A percentile compares a stretch with the other conserved stretches of the same genome.
These are phyloP conservation scores for Anguilla marmorata DNA, from an alignment of 2,797 vertebrate species.

Conservation along the genomic window DNA sequence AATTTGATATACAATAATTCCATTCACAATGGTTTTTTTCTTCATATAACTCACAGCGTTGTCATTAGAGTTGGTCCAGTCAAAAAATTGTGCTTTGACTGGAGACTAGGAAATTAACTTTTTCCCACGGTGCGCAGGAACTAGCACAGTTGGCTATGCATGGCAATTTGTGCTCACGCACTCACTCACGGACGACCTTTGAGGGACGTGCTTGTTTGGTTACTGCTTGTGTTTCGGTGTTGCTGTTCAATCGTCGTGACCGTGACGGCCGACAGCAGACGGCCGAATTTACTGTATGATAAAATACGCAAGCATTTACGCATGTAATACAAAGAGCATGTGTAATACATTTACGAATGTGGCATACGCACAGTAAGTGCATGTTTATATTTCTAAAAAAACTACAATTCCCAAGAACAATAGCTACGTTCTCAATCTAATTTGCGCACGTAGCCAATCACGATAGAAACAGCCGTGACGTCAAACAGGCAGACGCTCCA, in stretches of 20 bases:
- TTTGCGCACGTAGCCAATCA: neutral
- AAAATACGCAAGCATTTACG: neutral
- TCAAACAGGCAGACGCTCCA: neutral
- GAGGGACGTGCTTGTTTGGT: too few relatives aligned
- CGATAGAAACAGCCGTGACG: neutral
- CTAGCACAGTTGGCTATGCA: too few relatives aligned
- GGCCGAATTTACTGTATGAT: neutral
- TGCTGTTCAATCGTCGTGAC: too few relatives aligned
- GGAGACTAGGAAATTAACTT: neutral
- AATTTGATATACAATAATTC: neutral
- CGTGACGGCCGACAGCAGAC: neutral
- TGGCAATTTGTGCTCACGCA: too few relatives aligned
- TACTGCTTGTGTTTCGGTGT: too few relatives aligned
- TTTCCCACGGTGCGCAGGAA: too few relatives aligned
- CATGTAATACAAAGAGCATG: neutral
- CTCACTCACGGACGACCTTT: too few relatives aligned
- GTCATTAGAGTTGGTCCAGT: neutral
- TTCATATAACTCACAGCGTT: neutral
- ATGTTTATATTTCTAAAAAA: neutral
- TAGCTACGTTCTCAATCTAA: neutral
- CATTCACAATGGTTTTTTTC: neutral
- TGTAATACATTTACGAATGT: neutral
- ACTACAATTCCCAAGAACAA: conserved; percentile 30
- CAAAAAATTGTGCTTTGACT: neutral
- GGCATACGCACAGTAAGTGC: neutral